Base-by-base conservation (phyloP, 2,113 vertebrate genomes). In the Falcunculus frontatus region DNA sequence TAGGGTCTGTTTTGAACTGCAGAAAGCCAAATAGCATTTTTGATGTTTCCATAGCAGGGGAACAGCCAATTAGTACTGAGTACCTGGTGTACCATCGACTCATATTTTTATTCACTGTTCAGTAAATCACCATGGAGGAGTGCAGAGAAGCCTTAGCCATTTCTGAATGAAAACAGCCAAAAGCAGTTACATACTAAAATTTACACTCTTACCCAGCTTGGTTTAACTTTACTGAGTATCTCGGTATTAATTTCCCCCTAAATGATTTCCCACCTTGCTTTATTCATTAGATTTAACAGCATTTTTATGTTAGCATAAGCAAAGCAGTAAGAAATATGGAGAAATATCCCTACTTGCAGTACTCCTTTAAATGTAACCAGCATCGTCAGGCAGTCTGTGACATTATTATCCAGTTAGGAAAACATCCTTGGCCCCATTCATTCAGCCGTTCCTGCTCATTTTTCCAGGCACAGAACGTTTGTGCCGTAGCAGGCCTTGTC, bases 381-480 rank as follows among this genome's bases (percentile, higher is more conserved):
- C 82, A 74, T 25, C 0, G 0, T 57, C 79, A 85, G 72, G 87
- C 84, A 94, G 78, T 6, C 79, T 82, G 82, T 82, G 90, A 73
- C 84, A 84, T 83, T 83, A 96, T 82, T 90, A 94, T 80, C 77
- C 79, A 93, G 75, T 59, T 80, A 90, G 41, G 75, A 94, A 96
- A 96, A 95, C 72, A 90, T 80, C 82, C 68, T 72, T 8, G 5
- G 70, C 63, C 69, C 79, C 81, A 57, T 55, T 93, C 84, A 83
- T 84, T 90, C 95, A 84, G 85, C 72, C 75, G 7, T 59, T 93
- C 83, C 87, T 94, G 90, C 83, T 96, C 76, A 68, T 94, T 96
- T 96, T 96, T 96, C 89, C 95, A 95, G 95, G 95, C 92, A 78
- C 59, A 95, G 92, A 86, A 90, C 70, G 80, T 88, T 91, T 96